Evolutionary conservation across 2,797 vertebrate species (phyloP).

Genomic region (Kryptopterus vitreolus): DNA sequence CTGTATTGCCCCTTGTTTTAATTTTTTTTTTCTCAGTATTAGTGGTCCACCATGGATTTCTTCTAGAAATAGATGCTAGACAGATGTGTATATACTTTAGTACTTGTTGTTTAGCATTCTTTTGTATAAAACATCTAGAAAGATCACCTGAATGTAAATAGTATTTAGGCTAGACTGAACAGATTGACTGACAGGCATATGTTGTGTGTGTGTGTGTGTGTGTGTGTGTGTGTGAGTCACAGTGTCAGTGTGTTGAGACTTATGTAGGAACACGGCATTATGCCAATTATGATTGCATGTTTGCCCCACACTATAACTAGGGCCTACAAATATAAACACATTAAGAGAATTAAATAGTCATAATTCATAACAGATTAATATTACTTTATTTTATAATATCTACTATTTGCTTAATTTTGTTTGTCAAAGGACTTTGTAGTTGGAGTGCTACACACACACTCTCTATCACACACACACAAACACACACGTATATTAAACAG

Average conservation of each 20-base stretch:
- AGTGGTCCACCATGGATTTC: constrained; percentile 64
- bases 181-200: constrained; percentile 11
- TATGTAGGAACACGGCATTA: not conserved
- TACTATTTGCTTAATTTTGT: too few relatives aligned
- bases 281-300: not conserved
- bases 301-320: not conserved
- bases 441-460: too few relatives aligned
- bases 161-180: not conserved
- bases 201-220: not conserved
- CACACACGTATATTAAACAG: too few relatives aligned
- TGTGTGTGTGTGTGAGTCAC: not conserved
- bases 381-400: not conserved
- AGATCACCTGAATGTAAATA: not conserved
- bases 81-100: constrained; percentile 53
- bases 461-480: too few relatives aligned
- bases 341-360: not conserved
- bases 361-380: not conserved
- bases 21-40: constrained; percentile 72
- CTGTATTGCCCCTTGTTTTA: constrained; percentile 72
- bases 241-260: not conserved
- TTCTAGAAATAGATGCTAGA: constrained; percentile 69
- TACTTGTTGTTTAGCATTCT: constrained; percentile 2
- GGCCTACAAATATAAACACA: not conserved
- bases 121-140: not conserved
- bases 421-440: too few relatives aligned